A percentile compares a stretch with the other conserved stretches of the same genome.
phyloP scores from a whole-genome alignment of 2,888 invertebrate species.

The Zygogramma bicolorata region DNA sequence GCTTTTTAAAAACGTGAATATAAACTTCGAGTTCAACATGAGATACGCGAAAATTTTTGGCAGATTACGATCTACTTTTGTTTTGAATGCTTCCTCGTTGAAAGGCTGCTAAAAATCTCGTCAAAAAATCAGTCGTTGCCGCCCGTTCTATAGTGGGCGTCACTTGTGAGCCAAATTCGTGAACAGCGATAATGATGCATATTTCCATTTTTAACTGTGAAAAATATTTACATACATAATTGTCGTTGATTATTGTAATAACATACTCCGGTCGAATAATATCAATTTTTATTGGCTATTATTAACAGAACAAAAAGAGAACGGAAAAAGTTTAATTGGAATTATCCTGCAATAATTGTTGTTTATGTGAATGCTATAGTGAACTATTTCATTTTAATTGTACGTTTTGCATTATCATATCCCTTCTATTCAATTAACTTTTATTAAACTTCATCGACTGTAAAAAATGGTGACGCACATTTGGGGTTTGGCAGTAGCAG shows the following conservation, averaged over 20 bases:
- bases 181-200: background rate
- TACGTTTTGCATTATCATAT: background rate
- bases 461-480: background rate
- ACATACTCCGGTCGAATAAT: background rate
- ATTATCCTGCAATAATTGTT: background rate
- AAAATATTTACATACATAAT: constrained; percentile 4
- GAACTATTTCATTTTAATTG: background rate
- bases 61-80: too few species aligned
- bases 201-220: background rate
- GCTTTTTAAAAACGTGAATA: too few species aligned
- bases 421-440: background rate
- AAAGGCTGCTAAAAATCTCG: too few species aligned
- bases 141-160: too few species aligned
- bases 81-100: too few species aligned
- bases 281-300: background rate
- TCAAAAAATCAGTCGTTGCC: too few species aligned
- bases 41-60: too few species aligned
- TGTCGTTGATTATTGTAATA: background rate
- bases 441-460: background rate
- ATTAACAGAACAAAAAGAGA: constrained; percentile 2
- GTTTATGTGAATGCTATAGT: background rate
- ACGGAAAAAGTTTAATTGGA: background rate
- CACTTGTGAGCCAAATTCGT: too few species aligned
- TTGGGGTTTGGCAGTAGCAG: background rate
- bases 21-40: too few species aligned